Evolutionary conservation across 2,888 invertebrate species (phyloP).

Genomic region (Diarsia brunnea): DNA sequence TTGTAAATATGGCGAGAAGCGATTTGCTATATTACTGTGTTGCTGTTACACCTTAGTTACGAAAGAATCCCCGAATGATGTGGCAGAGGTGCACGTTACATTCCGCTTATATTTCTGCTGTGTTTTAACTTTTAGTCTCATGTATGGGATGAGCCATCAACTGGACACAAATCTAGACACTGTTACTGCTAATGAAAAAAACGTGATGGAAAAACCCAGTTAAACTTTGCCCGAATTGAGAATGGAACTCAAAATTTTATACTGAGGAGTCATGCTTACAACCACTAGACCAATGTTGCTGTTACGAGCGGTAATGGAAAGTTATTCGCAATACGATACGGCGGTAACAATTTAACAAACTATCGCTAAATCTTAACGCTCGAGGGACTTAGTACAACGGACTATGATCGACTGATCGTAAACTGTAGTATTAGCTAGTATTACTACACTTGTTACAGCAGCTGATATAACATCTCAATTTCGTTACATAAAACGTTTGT

Average conservation of each 20-base stretch:
- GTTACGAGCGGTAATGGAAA: slow-evolving; percentile 75
- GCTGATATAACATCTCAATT: slow-evolving; percentile 53
- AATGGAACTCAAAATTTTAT: not conserved
- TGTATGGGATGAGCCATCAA: not conserved
- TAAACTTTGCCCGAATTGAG: not conserved
- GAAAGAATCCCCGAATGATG: slow-evolving; percentile 40
- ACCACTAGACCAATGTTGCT: not conserved
- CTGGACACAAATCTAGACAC: not conserved
- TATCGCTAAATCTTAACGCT: slow-evolving; percentile 76
- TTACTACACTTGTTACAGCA: slow-evolving; percentile 48
- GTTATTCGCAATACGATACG: slow-evolving; percentile 67
- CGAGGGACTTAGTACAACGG: slow-evolving; percentile 65
- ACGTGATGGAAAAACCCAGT: not conserved
- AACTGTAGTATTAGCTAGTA: slow-evolving; percentile 52
- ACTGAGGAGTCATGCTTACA: not conserved
- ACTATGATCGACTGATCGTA: slow-evolving; percentile 55
- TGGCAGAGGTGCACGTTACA: not conserved
- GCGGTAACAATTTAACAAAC: slow-evolving; percentile 57
- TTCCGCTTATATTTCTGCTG: not conserved
- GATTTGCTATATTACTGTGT: slow-evolving; percentile 65
- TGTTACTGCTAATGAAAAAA: not conserved
- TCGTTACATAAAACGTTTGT: slow-evolving; percentile 47
- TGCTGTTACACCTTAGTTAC: slow-evolving; percentile 67
- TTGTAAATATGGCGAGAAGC: slow-evolving; percentile 64
- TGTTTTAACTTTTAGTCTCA: not conserved